Percentiles rank a stretch among this genome's conserved stretches.
phyloP scores from a whole-genome alignment of 1,140 invertebrate species.

The Pseudomyrmex sp. region DNA sequence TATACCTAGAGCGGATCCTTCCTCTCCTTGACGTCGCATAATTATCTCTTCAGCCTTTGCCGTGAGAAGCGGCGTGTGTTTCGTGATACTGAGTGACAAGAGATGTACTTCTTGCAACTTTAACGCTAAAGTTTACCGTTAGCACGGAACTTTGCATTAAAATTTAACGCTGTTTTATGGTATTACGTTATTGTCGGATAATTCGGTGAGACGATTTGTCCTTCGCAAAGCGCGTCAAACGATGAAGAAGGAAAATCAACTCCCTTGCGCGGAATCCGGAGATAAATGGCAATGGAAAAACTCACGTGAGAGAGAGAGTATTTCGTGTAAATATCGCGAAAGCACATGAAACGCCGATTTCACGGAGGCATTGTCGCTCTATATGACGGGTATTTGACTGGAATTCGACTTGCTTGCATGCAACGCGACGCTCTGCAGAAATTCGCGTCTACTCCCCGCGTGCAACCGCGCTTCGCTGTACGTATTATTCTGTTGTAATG shows the following conservation, averaged over 20 bases:
- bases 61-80: background rate
- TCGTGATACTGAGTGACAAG: too few relatives aligned
- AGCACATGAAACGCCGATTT: slow-evolving; percentile 21
- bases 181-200: too few relatives aligned
- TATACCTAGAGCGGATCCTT: background rate
- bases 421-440: background rate
- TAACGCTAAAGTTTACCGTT: too few relatives aligned
- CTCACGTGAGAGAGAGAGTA: background rate
- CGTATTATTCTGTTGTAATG: background rate
- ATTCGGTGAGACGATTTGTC: too few relatives aligned
- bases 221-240: too few relatives aligned
- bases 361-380: background rate
- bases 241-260: background rate
- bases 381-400: slow-evolving; percentile 5
- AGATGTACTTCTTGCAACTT: too few relatives aligned
- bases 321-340: slow-evolving; percentile 7
- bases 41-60: background rate
- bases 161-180: too few relatives aligned
- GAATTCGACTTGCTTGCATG: slow-evolving; percentile 17
- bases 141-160: too few relatives aligned
- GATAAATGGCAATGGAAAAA: background rate
- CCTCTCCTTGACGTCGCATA: background rate
- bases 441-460: background rate
- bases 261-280: background rate
- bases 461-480: background rate